Evolutionary conservation across 2,888 invertebrate species (phyloP), one percentile per base, ranked within the genome.

Genomic region (Tipula unca): DNA sequence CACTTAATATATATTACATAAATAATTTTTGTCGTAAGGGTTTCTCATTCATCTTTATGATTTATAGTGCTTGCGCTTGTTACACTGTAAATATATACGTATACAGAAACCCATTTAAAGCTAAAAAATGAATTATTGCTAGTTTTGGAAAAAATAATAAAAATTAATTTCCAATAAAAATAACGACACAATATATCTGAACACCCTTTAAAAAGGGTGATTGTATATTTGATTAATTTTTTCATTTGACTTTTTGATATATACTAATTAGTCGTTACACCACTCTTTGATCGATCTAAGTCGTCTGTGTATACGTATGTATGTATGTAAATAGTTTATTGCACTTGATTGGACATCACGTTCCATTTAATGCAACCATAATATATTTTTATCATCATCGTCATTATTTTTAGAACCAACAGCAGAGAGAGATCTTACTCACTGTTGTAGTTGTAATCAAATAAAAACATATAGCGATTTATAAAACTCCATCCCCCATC

Each of bases 141-240:
- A 69, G 13, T 69, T 69, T 69, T 69, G 20, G 25, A 25, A 69
- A 48, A 69, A 69, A 8, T 69, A 54, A 54, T 54, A 69, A 69
- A 69, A 69, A 69, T 69, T 69, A 69, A 69, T 69, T 69, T 69
- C 69, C 69, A 69, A 69, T 69, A 69, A 69, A 69, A 69, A 69
- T 69, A 69, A 25, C 48, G 25, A 69, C n/a, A 17, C 6, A 48
- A n/a, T 17, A 48, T 48, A n/a, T 13, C 10, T 69, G 10, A 10
- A 69, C 25, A 69, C 48, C 48, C 48, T 54, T 69, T 69, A 48
- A 20, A 25, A 25, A 69, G 69, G 20, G 69, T 69, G 69, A 25
- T n/a, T n/a, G 3, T n/a, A n/a, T 14, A 48, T 48, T 42, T n/a
- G n/a, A 42, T 42, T 69, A 6, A 10, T 69, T 69, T 69, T 69